These are phyloP conservation scores for Chlorops oryzae DNA, from an alignment of 1,140 invertebrate species.

Conservation along the genomic window DNA sequence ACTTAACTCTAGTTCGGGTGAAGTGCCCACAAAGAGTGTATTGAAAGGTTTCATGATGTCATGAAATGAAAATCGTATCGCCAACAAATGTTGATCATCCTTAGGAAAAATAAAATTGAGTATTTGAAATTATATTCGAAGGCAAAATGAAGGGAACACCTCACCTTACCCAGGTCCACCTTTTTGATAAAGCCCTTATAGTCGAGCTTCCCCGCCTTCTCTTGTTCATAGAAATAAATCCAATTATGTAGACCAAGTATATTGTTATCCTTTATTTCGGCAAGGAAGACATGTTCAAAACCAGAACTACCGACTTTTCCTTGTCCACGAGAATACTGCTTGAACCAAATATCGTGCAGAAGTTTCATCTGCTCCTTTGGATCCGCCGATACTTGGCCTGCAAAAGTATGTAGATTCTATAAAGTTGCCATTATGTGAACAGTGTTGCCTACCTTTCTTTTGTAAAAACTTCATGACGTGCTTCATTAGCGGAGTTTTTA, in stretches of 20 bases:
- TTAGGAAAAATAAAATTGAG: constrained; percentile 9
- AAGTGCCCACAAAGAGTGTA: constrained; percentile 80
- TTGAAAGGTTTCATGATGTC: constrained; percentile 67
- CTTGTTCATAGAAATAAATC: constrained; percentile 74
- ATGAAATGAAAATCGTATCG: constrained; percentile 64
- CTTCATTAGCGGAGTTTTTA: constrained; percentile 67
- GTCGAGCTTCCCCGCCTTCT: constrained; percentile 58
- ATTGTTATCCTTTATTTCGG: constrained; percentile 67
- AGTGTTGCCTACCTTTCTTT: constrained; percentile 56
- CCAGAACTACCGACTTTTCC: constrained; percentile 73
- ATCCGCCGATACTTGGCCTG: constrained; percentile 51
- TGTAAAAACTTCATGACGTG: constrained; percentile 63
- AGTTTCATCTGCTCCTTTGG: constrained; percentile 62
- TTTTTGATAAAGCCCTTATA: constrained; percentile 75
- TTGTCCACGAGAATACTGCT: constrained; percentile 68
- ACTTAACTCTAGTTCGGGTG: constrained; percentile 87
- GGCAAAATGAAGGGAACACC: not conserved
- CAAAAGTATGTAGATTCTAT: not conserved
- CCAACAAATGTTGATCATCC: constrained; percentile 28
- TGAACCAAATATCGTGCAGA: constrained; percentile 72
- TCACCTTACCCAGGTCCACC: constrained; percentile 61
- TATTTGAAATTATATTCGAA: not conserved
- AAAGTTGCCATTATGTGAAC: not conserved
- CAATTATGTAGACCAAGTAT: constrained; percentile 81
- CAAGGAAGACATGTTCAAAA: constrained; percentile 83